Conservation (phyloP, 2,113 vertebrate genomes). For the human region GRCh38 chr15:47326501-47327000, state of each 20-base stretch:
- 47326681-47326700: neutral
- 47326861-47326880: neutral
- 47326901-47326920: neutral
- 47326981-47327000: neutral
- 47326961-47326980: neutral
- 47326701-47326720: neutral
- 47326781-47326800: neutral
- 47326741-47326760: neutral
- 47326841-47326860: neutral
- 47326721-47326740: neutral
- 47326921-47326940: neutral
- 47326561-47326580: neutral
- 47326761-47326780: neutral
- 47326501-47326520: neutral
- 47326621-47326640: conserved; percentile 47
- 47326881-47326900: neutral
- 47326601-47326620: conserved; percentile 27
- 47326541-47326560: conserved; percentile 22
- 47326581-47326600: conserved; percentile 40
- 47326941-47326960: neutral
- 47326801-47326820: neutral
- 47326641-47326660: neutral
- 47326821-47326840: neutral
- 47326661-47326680: neutral
- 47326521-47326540: neutral